phyloP scores from a whole-genome alignment of 2,888 invertebrate species.

The Harpalus rubripes region DNA sequence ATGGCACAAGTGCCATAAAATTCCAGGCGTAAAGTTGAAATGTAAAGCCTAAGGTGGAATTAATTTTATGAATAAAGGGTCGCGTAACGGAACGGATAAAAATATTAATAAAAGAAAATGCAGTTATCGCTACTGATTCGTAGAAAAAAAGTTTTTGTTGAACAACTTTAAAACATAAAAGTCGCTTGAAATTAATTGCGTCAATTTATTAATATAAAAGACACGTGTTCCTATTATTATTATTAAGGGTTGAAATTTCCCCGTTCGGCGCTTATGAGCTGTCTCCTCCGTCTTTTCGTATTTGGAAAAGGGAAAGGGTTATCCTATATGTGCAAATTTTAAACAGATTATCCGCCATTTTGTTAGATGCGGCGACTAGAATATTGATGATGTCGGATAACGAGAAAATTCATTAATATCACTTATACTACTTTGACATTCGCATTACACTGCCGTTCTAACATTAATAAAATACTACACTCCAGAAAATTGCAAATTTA shows the following conservation, averaged over 20 bases:
- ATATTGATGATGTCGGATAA: conserved; percentile 64
- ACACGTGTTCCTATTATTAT: neutral
- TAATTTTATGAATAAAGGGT: too few species aligned
- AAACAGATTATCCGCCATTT: conserved; percentile 67
- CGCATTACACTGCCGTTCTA: conserved; percentile 45
- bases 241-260: neutral
- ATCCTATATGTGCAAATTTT: conserved; percentile 64
- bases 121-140: too few species aligned
- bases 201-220: neutral
- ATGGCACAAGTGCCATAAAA: too few species aligned
- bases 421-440: conserved; percentile 51
- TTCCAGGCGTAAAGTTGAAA: too few species aligned
- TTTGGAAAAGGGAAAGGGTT: conserved; percentile 64
- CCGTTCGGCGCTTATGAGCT: neutral
- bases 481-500: conserved; percentile 53
- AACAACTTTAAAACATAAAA: too few species aligned
- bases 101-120: too few species aligned
- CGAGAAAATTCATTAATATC: conserved; percentile 55
- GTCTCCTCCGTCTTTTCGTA: conserved; percentile 59
- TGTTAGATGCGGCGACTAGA: conserved; percentile 60
- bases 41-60: too few species aligned
- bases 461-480: conserved; percentile 55
- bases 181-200: too few species aligned
- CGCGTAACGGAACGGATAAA: too few species aligned
- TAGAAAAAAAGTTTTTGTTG: too few species aligned